Base-by-base conservation (phyloP, 1,140 invertebrate genomes). In the Magallana angulata region DNA sequence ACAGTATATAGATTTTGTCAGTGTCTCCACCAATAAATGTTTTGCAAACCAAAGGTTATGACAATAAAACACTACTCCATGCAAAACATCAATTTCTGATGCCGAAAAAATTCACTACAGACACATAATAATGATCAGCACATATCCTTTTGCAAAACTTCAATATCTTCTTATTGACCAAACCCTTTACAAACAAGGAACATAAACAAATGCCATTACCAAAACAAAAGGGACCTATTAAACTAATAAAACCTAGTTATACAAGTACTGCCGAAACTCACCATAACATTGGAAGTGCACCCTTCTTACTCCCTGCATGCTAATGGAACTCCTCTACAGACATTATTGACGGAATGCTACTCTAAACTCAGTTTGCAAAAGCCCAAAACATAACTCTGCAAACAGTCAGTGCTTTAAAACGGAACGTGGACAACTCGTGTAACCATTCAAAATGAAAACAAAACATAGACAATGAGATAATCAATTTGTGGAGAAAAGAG, bases 391-490 rank as follows among this genome's bases (percentile, higher is more conserved):
- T 48, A 48, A 36, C 24, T 7, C 64, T 11, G 30, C 68, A 30
- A 76, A 76, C 68, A 76, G 24, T 0, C 68, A 76, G 24, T 7
- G 18, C 12, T 76, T 76, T 30, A 11, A 76, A 76, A 76, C 18
- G 36, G 24, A 48, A 48, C 36, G 5, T 12, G 68, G 68, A 18
- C 68, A 76, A 8, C 36, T 76, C 68, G 24, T 24, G 2, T 11
- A 36, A 76, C 24, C 11, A 30, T 76, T 76, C 18, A 76, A 76
- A 48, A 76, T 24, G 16, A 71, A 76, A 76, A 76, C 68, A 76
- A 62, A 62, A 62, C 60, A 62, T 30, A 76, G 68, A 76, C 18
- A 76, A 76, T 76, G 68, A 76, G 24, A 76, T 76, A 76, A 76
- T 76, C 68, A 76, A 76, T 76, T 24, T 30, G 18, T 76, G 24